phyloP scores from a whole-genome alignment of 2,113 vertebrate genomes.

The Dermatemys mawii region DNA sequence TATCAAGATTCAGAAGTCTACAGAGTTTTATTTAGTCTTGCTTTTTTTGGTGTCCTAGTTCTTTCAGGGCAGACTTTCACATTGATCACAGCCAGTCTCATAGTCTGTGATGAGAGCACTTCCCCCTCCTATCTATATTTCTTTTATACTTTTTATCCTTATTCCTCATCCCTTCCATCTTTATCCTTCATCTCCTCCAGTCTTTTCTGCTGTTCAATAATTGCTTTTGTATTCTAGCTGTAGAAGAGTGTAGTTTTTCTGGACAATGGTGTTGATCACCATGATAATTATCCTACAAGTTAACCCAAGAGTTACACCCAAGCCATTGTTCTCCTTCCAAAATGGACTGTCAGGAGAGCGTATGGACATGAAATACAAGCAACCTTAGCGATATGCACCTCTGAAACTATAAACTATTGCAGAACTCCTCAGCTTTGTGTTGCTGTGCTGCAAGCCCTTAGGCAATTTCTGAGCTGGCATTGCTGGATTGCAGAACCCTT shows the following conservation, averaged over 20 bases:
- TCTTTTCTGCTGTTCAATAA: background rate
- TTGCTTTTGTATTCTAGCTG: background rate
- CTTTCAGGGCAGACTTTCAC: constrained; percentile 13
- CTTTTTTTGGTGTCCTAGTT: constrained; percentile 1
- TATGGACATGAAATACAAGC: background rate
- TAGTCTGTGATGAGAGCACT: background rate
- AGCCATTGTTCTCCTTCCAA: background rate
- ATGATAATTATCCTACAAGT: background rate
- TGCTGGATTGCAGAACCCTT: background rate
- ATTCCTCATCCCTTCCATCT: background rate
- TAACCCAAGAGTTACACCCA: background rate
- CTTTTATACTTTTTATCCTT: background rate
- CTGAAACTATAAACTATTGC: background rate
- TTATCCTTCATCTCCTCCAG: background rate
- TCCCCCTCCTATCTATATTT: background rate
- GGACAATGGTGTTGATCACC: background rate
- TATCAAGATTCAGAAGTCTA: background rate
- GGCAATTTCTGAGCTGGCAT: rapidly evolving
- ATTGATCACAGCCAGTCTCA: background rate
- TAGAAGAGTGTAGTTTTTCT: background rate
- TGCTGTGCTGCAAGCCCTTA: background rate
- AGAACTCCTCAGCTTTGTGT: background rate
- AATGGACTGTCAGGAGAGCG: background rate
- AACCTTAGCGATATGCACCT: background rate
- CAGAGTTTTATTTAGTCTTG: background rate